phyloP scores from a whole-genome alignment of 2,888 invertebrate species.

The Heteromyza rotundicornis region DNA sequence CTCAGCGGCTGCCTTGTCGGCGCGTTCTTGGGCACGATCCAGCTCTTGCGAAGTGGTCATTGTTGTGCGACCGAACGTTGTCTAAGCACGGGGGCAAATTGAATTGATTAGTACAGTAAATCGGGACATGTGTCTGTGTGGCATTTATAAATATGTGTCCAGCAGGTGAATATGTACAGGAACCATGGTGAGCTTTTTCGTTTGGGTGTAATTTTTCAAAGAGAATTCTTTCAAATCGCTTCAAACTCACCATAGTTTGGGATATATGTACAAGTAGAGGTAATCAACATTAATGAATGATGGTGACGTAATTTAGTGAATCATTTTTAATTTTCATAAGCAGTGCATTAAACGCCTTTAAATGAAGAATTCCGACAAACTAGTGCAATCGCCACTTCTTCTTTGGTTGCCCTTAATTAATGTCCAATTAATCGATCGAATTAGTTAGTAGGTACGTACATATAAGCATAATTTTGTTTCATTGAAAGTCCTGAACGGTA shows the following conservation, averaged over 20 bases:
- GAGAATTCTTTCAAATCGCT: too few species aligned
- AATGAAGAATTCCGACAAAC: conserved; percentile 22
- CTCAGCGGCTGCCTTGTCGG: conserved; percentile 85
- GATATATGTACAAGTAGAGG: neutral
- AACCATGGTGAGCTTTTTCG: conserved; percentile 23
- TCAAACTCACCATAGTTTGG: too few species aligned
- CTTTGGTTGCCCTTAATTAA: neutral
- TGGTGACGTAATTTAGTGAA: conserved; percentile 2
- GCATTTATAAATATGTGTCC: neutral
- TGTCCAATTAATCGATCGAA: neutral
- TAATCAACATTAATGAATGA: neutral
- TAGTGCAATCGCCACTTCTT: conserved; percentile 13
- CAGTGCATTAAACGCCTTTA: conserved; percentile 53
- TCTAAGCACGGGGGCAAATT: conserved; percentile 49
- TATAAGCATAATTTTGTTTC: too few species aligned
- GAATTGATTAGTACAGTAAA: conserved; percentile 1
- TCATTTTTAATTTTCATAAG: conserved; percentile 14
- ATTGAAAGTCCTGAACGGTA: too few species aligned
- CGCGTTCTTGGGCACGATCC: conserved; percentile 81
- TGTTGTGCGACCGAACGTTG: conserved; percentile 82
- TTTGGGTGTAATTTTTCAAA: too few species aligned
- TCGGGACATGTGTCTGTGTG: conserved; percentile 1
- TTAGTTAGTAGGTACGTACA: too few species aligned
- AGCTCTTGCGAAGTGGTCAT: conserved; percentile 83
- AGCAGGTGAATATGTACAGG: neutral